Evolutionary conservation across 2,888 invertebrate genomes (phyloP), one percentile per base, ranked within the genome.

Genomic region (Rhogogaster chlorosoma): DNA sequence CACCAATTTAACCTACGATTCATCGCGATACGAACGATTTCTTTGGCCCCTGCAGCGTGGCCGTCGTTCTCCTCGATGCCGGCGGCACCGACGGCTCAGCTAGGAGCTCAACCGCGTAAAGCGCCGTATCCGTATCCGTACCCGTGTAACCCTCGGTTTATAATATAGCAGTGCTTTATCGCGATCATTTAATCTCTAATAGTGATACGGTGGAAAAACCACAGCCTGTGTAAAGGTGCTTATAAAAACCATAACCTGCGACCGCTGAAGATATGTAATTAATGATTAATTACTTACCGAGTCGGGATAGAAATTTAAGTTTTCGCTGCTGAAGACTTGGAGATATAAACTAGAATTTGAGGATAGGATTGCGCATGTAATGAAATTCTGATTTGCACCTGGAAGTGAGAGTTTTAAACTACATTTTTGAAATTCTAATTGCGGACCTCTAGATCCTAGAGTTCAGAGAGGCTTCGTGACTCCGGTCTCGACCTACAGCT

Each of bases 1-100:
- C 88, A 86, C 87, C 84, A 87, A 87, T 87, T 87, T 86, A 49
- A 77, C 85, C 75, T 86, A 83, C 84, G 87, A 87, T 87, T 88
- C 87, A 87, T 88, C 85, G 87, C 87, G 86, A 88, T 88, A 84
- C 88, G 87, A 88, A 89, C 88, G 88, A 89, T 88, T 89, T 89
- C 88, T 89, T 88, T 87, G 86, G 86, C 71, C 85, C 85, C 42
- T 53, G 85, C 87, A 38, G 22, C 61, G 38, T n/a, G 61, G 12
- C 80, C 42, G 64, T 70, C 53, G 77, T 77, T 53, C 26, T 45
- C 18, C 53, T 49, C 53, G 15, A 77, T 53, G 71, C 38, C 71
- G 38, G 38, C 77, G 53, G 53, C 77, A 7, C 77, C 77, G 77
- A 77, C 53, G 77, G 49, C 49, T 53, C 22, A 26, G 10, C 61